phyloP scores from a whole-genome alignment of 2,888 invertebrate genomes.

The Chymomyza caudatula region DNA sequence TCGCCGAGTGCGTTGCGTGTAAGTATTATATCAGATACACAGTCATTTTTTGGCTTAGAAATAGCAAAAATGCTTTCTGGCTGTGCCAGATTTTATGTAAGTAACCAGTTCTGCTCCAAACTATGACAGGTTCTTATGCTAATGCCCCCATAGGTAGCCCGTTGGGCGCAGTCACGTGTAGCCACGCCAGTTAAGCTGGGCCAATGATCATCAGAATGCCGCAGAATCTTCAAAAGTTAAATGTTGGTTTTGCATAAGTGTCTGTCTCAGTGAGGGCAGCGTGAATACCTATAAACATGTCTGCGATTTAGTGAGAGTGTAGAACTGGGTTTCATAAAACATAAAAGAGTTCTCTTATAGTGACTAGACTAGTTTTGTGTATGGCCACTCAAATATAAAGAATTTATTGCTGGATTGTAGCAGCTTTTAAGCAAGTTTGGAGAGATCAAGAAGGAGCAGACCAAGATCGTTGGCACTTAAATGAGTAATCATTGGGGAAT shows the following conservation, averaged over 20 bases:
- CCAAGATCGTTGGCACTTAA: neutral
- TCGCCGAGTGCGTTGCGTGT: slow-evolving; percentile 84
- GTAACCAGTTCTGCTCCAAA: slow-evolving; percentile 52
- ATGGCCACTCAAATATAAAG: neutral
- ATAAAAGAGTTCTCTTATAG: neutral
- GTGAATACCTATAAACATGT: neutral
- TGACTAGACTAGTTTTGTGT: neutral
- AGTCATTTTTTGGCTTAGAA: slow-evolving; percentile 24
- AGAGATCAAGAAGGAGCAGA: neutral
- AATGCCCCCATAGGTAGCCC: slow-evolving; percentile 25
- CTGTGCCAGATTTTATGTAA: slow-evolving; percentile 58
- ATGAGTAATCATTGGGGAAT: neutral
- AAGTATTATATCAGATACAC: slow-evolving; percentile 69
- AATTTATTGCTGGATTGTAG: neutral
- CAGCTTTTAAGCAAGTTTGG: neutral
- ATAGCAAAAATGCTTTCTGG: slow-evolving; percentile 37
- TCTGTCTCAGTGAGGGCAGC: slow-evolving; percentile 32
- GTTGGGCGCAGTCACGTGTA: slow-evolving; percentile 34
- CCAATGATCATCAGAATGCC: slow-evolving; percentile 7
- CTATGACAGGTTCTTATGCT: slow-evolving; percentile 61
- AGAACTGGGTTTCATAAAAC: neutral
- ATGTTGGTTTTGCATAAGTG: slow-evolving; percentile 2
- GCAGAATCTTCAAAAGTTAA: neutral
- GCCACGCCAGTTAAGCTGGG: slow-evolving; percentile 17
- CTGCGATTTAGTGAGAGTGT: neutral